Percentiles rank a stretch among this genome's conserved stretches.
These are phyloP conservation scores for Limnephilus rhombicus DNA, from an alignment of 2,888 invertebrate species.

Conservation along the genomic window DNA sequence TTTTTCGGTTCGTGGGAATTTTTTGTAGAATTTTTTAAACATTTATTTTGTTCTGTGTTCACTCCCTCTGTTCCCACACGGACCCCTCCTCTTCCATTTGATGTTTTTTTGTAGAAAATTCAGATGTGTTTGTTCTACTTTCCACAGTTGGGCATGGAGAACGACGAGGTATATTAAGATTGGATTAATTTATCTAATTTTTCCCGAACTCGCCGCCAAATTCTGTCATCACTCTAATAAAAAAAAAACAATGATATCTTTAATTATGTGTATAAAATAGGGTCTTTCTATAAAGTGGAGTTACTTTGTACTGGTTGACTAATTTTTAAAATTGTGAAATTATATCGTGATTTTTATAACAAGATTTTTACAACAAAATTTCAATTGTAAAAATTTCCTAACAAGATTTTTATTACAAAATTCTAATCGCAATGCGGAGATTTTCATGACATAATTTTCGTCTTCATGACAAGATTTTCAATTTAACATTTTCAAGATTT, in stretches of 20 bases:
- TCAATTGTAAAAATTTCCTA: too few species aligned
- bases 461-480: too few species aligned
- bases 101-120: constrained; percentile 57
- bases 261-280: not conserved
- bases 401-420: too few species aligned
- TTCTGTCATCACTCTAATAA: constrained; percentile 25
- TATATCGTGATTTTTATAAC: too few species aligned
- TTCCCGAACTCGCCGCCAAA: constrained; percentile 35
- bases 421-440: too few species aligned
- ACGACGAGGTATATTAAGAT: constrained; percentile 87
- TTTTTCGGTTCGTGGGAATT: constrained; percentile 11
- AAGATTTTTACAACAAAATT: too few species aligned
- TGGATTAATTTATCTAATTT: constrained; percentile 58
- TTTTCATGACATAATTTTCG: too few species aligned
- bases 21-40: constrained; percentile 23
- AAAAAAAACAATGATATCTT: not conserved
- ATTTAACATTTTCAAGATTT: too few species aligned
- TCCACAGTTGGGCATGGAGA: constrained; percentile 95
- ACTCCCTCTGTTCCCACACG: constrained; percentile 25
- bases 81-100: constrained; percentile 23
- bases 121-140: constrained; percentile 71
- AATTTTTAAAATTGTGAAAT: too few species aligned
- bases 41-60: constrained; percentile 40
- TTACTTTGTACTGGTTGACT: not conserved
- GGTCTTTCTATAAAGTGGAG: not conserved